phyloP scores from a whole-genome alignment of 2,888 invertebrate species.

The Campoplex nolae region DNA sequence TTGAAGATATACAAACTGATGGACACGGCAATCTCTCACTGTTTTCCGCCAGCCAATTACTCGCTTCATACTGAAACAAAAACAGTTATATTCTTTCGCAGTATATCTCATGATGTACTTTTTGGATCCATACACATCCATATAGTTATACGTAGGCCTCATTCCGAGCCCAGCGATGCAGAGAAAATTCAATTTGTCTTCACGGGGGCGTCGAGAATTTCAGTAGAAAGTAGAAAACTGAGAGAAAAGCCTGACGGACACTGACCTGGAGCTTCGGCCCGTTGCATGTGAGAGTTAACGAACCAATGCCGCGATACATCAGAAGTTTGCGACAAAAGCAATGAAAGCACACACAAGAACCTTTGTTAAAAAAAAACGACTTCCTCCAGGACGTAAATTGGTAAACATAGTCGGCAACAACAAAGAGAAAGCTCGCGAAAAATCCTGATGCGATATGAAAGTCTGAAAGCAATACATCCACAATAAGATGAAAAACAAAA shows the following conservation, averaged over 20 bases:
- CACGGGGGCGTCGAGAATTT: slow-evolving; percentile 54
- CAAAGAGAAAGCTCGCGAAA: neutral
- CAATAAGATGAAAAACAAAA: neutral
- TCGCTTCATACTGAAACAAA: slow-evolving; percentile 60
- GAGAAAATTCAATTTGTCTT: slow-evolving; percentile 73
- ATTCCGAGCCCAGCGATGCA: slow-evolving; percentile 59
- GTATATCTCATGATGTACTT: slow-evolving; percentile 16
- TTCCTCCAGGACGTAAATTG: slow-evolving; percentile 7
- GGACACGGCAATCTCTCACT: slow-evolving; percentile 55
- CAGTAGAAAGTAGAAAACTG: neutral
- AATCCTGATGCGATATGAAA: neutral
- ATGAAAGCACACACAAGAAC: neutral
- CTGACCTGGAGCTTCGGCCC: slow-evolving; percentile 29
- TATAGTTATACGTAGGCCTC: slow-evolving; percentile 4
- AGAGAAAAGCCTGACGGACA: slow-evolving; percentile 43
- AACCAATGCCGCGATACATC: slow-evolving; percentile 50
- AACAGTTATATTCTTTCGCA: neutral
- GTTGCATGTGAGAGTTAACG: slow-evolving; percentile 57
- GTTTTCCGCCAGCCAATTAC: slow-evolving; percentile 71
- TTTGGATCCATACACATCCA: neutral
- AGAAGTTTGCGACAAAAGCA: slow-evolving; percentile 36
- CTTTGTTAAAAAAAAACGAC: slow-evolving; percentile 21
- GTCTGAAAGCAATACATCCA: neutral
- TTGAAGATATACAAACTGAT: slow-evolving; percentile 56
- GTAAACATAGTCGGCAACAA: slow-evolving; percentile 1